Evolutionary conservation across 2,797 vertebrate species (phyloP), one percentile per base, ranked within the genome.

Genomic region (Peromyscus eremicus): DNA sequence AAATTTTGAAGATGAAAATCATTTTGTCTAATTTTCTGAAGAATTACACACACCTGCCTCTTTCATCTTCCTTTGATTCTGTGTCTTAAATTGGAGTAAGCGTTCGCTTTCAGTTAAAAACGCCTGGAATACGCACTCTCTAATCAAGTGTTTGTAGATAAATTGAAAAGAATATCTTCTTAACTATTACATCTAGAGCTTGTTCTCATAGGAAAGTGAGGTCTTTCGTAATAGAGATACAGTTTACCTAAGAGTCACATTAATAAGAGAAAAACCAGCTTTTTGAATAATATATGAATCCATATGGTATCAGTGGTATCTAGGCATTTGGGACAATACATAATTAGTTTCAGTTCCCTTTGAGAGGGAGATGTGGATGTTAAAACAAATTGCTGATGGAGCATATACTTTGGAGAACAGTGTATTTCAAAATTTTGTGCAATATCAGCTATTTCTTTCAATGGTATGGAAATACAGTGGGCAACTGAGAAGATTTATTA

Each of bases 321-420:
- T 92, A 89, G 92, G 97, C 96, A 97, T 94, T 96, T 97, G 97
- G 96, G 97, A 97, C 89, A 97, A 94, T 97, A 89, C 75, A 98
- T 98, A 97, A 97, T 98, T 97, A 98, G 97, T 96, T 97, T 98
- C 95, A 91, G 60, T 97, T 97, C 93, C 95, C 96, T 97, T 97
- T 96, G 97, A 97, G 95, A 97, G 77, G 62, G 32, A 97, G 81
- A 98, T 96, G 91, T 93, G 96, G 76, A 92, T 97, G 97, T 98
- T 97, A 97, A 95, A 98, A 94, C 97, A 97, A 97, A 95, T 97
- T 94, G 75, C 92, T 97, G 97, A 97, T 94, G 96, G 96, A 81
- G 71, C 92, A 94, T 49, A 91, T 84, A 88, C 97, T 97, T 98
- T 96, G 92, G 70, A 95, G 97, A 97, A 96, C 37, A 93, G 77